A percentile compares a stretch with the other conserved stretches of the same genome.
Conservation (phyloP, 2,113 vertebrate species). For the Camarhynchus parvulus region DNA sequence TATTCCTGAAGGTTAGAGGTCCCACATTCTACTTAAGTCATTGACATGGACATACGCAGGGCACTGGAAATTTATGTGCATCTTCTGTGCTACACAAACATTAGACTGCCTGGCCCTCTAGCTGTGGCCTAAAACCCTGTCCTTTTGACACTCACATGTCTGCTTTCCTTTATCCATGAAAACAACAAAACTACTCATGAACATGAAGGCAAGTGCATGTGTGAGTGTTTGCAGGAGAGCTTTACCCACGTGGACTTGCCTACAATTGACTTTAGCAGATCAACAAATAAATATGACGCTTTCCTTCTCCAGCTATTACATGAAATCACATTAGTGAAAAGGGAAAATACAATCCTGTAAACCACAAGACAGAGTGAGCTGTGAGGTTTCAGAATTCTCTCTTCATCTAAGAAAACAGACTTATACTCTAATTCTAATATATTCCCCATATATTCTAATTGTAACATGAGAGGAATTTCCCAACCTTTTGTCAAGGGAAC, state of each 20-base stretch:
- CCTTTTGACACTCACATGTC: background rate
- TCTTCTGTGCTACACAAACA: background rate
- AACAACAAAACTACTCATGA: background rate
- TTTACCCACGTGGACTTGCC: background rate
- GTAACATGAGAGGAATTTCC: background rate
- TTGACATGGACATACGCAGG: background rate
- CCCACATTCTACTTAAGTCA: background rate
- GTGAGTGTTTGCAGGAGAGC: background rate
- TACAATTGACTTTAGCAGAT: background rate
- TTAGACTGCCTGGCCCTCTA: background rate
- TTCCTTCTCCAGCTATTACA: background rate
- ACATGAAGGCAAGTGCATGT: background rate
- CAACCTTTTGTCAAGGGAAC: background rate
- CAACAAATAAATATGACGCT: background rate
- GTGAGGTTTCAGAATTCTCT: background rate
- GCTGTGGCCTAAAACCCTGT: background rate
- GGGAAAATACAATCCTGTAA: background rate
- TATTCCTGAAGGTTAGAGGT: background rate
- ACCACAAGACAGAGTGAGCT: fast-evolving
- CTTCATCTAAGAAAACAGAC: background rate
- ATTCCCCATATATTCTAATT: background rate
- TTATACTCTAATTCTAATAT: too few relatives aligned
- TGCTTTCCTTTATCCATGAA: background rate
- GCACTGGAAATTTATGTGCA: background rate
- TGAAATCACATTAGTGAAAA: background rate